Base-by-base conservation (phyloP, 2,888 invertebrate species). In the Cheilosia grossa region DNA sequence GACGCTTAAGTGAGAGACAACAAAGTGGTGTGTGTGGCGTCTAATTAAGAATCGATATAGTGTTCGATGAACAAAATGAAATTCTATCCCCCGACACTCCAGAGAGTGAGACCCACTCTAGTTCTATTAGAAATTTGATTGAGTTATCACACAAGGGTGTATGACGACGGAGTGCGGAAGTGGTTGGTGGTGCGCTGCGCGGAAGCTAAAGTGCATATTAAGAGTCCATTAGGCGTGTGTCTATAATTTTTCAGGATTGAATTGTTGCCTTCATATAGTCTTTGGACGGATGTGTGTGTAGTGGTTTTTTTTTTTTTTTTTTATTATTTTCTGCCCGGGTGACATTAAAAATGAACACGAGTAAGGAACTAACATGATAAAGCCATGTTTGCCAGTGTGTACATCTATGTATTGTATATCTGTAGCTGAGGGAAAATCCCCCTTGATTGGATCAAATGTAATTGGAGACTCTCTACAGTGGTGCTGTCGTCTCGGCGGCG, bases 391-490 rank as follows among this genome's bases (percentile, higher is more conserved):
- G 37, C 37, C 37, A 37, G 15, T n/a, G 33, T 53, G 13, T 56
- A 30, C 27, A 15, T n/a, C 10, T 17, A 5, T n/a, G n/a, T n/a
- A n/a, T n/a, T 7, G 6, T n/a, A 15, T 19, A 17, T 17, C 19
- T 47, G 17, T 30, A 19, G 79, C 49, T 19, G 37, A 54, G 40
- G 58, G 33, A 61, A 83, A 74, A 83, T 79, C 79, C 73, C 44
- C 44, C 83, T 69, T 83, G 83, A 83, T 83, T 83, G 79, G 79
- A 83, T 83, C 83, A 83, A 83, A 79, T 83, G 83, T 83, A 83
- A 83, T 83, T 74, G 74, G 83, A 83, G 69, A 83, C 73, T 42
- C 56, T 77, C 33, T 24, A 51, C 30, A 30, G 30, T 30, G 30
- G 24, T 24, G 21, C 19, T 67, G 44, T 33, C 10, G 30, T 33